Evolutionary conservation across 1,140 invertebrate genomes (phyloP), one percentile per base, ranked within the genome.

Genomic region (Anastrepha ludens): DNA sequence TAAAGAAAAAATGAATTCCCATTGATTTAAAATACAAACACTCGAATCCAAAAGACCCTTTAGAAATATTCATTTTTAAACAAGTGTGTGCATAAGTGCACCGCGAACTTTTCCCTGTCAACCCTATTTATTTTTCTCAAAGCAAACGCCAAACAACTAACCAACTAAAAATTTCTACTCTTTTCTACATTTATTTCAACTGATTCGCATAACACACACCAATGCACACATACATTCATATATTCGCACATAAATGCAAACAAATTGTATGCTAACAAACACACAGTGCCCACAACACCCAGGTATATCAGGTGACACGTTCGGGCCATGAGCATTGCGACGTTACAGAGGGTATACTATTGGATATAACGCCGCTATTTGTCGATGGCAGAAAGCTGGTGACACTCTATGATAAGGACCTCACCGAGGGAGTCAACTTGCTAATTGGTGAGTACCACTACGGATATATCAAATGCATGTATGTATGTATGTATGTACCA

Each of bases 321-420:
- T 94, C 95, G 88, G 95, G 95, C 20, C 95, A 95, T 91, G 95
- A 95, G 88, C 95, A 95, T 90, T 96, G 96, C 91, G 95, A 96
- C 90, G 94, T 95, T 44, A 95, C 95, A 20, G 95, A 96, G 87
- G 95, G 95, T 47, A 94, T 95, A 89, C 92, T 96, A 5, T 90
- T 96, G 74, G 96, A 96, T 91, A 95, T 96, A 87, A 95, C 95
- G 11, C 95, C 95, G 2, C 93, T 96, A 70, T 94, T 95, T 89
- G 95, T 96, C 87, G 94, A 94, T 89, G 95, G 94, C 29, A 94
- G 94, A 86, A 95, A 95, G 89, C 93, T 96, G 64, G 95, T 96
- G 90, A 95, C 95, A 1, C 93, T 96, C 3, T 96, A 96, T 90
- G 96, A 96, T 90, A 96, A 96, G 93, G 95, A 96, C 91, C 93